A percentile compares a stretch with the other conserved stretches of the same genome.
Evolutionary conservation across 2,797 vertebrate genomes (phyloP).

Genomic region (Mycteria americana): DNA sequence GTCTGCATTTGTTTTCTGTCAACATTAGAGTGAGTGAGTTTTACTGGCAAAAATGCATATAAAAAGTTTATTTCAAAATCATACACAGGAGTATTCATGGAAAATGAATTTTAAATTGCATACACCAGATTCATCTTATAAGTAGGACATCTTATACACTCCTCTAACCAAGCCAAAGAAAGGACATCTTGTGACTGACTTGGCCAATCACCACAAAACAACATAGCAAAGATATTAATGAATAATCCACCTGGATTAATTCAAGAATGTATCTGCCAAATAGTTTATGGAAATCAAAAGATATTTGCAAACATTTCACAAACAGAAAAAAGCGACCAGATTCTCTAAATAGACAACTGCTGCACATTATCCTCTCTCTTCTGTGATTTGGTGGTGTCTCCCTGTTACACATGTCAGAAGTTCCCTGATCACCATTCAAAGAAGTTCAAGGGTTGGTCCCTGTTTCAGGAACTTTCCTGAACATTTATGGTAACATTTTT

Average conservation of each 20-base stretch:
- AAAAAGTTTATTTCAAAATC: background rate
- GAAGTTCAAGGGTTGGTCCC: background rate
- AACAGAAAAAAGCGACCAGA: background rate
- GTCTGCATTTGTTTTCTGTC: background rate
- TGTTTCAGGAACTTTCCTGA: background rate
- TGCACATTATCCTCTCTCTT: background rate
- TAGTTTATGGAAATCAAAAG: background rate
- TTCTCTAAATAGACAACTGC: background rate
- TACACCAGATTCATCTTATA: background rate
- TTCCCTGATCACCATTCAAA: background rate
- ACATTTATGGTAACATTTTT: background rate
- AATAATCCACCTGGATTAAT: background rate
- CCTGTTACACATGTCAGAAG: background rate
- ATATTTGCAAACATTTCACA: background rate
- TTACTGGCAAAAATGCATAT: background rate
- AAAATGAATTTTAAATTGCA: background rate
- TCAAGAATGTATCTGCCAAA: background rate
- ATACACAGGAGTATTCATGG: background rate
- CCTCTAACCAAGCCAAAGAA: background rate
- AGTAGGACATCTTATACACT: background rate
- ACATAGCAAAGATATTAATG: background rate
- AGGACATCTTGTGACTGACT: background rate
- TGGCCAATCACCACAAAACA: background rate
- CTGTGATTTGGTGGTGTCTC: background rate
- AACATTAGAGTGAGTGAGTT: background rate